These are phyloP conservation scores for Helleia helle DNA, from an alignment of 2,888 invertebrate genomes.

Conservation along the genomic window DNA sequence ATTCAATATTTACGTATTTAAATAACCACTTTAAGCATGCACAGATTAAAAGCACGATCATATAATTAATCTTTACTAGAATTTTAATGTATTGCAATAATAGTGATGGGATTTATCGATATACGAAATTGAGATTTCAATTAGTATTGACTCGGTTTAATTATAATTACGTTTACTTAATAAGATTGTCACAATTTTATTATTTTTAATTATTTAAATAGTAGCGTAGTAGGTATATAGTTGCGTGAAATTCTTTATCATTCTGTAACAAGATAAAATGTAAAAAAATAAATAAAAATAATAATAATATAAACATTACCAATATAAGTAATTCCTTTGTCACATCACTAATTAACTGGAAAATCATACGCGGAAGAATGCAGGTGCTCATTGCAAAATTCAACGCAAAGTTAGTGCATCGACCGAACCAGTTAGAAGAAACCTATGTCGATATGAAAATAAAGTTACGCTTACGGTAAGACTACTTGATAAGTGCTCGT, in stretches of 20 bases:
- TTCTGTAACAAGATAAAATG: no score
- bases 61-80: conserved; percentile 45
- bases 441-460: conserved; percentile 29
- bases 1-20: conserved; percentile 30
- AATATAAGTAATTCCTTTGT: conserved; percentile 7
- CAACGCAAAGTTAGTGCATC: conserved; percentile 23
- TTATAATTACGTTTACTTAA: neutral
- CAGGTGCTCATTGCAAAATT: conserved; percentile 30
- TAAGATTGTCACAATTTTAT: conserved; percentile 8
- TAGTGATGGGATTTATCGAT: conserved; percentile 22
- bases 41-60: conserved; percentile 55
- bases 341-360: conserved; percentile 23
- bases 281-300: no score
- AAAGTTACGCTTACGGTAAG: conserved; percentile 18
- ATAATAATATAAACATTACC: no score
- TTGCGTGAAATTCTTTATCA: no score
- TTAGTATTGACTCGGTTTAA: conserved; percentile 8
- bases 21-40: conserved; percentile 35
- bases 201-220: no score
- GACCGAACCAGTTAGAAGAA: conserved; percentile 30
- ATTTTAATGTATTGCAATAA: conserved; percentile 39
- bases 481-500: conserved; percentile 19
- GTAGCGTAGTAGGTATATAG: no score
- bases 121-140: conserved; percentile 13
- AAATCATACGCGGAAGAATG: conserved; percentile 34